Percentiles rank a stretch among this genome's conserved stretches.
Conservation (phyloP, 1,140 invertebrate species). For the Pogonomyrmex californicus region DNA sequence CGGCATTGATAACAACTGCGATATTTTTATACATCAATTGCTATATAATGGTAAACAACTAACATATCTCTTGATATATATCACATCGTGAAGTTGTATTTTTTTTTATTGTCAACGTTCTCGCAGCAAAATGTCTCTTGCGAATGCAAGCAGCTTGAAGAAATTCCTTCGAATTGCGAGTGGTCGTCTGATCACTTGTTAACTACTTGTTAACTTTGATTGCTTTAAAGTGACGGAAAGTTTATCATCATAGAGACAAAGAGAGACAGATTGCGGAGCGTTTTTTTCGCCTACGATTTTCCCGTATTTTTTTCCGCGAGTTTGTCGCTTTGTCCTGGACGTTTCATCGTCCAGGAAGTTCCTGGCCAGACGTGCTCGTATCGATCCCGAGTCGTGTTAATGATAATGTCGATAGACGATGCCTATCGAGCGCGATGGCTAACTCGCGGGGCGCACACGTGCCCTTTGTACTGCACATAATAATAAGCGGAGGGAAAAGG, state of each 20-base stretch:
- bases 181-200: conserved; percentile 32
- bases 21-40: neutral
- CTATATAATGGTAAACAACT: neutral
- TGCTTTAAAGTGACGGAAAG: conserved; percentile 31
- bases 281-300: conserved; percentile 13
- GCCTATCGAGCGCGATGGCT: conserved; percentile 12
- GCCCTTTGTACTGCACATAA: neutral
- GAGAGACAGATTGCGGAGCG: neutral
- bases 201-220: conserved; percentile 41
- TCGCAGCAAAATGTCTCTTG: neutral
- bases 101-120: neutral
- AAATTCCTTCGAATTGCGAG: conserved; percentile 30
- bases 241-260: neutral
- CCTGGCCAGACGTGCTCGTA: neutral
- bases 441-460: conserved; percentile 8
- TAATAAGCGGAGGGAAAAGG: neutral
- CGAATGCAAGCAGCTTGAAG: neutral
- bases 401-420: conserved; percentile 25
- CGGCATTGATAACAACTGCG: neutral
- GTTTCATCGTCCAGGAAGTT: conserved; percentile 34
- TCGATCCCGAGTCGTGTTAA: conserved; percentile 45
- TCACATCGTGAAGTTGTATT: neutral
- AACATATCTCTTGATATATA: neutral
- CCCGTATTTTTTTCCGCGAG: conserved; percentile 19
- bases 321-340: too few relatives aligned